phyloP scores from a whole-genome alignment of 2,888 invertebrate species.

The Oscheius sp. region DNA sequence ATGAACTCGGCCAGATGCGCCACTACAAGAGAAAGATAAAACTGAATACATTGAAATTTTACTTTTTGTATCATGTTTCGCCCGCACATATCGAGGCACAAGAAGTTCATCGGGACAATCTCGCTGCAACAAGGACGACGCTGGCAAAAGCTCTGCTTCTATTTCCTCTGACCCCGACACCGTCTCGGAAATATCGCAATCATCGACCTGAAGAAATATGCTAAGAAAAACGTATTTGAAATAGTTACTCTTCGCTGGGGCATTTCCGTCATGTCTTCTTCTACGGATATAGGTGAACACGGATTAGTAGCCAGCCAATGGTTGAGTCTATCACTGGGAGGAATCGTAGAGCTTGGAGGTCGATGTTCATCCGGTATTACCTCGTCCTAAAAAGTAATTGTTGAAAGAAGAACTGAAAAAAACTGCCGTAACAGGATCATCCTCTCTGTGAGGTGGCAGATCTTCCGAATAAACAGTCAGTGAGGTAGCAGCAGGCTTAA shows the following conservation, averaged over 20 bases:
- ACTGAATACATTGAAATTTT: not conserved
- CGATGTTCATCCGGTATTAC: not conserved
- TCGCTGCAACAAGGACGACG: conserved; percentile 43
- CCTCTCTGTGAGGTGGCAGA: conserved; percentile 17
- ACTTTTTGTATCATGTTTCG: conserved; percentile 37
- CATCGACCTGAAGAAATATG: conserved; percentile 30
- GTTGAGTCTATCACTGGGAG: conserved; percentile 37
- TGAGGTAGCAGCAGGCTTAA: conserved; percentile 5
- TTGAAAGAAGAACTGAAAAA: not conserved
- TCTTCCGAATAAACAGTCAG: conserved; percentile 21
- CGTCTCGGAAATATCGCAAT: conserved; percentile 22
- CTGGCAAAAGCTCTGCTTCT: conserved; percentile 55
- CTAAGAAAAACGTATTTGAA: not conserved
- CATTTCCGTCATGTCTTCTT: conserved; percentile 37
- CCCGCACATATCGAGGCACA: conserved; percentile 31
- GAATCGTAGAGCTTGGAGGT: conserved; percentile 22
- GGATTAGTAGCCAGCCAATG: conserved; percentile 43
- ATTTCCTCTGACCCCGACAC: conserved; percentile 42
- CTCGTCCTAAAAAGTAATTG: conserved; percentile 3
- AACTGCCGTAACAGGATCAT: not conserved
- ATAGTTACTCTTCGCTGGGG: conserved; percentile 24
- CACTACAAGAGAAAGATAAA: conserved; percentile 29
- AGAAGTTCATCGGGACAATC: conserved; percentile 34
- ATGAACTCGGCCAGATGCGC: conserved; percentile 42
- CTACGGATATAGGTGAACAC: conserved; percentile 35